These are phyloP conservation scores for Proisotoma minuta DNA, from an alignment of 2,888 invertebrate genomes.

Conservation along the genomic window DNA sequence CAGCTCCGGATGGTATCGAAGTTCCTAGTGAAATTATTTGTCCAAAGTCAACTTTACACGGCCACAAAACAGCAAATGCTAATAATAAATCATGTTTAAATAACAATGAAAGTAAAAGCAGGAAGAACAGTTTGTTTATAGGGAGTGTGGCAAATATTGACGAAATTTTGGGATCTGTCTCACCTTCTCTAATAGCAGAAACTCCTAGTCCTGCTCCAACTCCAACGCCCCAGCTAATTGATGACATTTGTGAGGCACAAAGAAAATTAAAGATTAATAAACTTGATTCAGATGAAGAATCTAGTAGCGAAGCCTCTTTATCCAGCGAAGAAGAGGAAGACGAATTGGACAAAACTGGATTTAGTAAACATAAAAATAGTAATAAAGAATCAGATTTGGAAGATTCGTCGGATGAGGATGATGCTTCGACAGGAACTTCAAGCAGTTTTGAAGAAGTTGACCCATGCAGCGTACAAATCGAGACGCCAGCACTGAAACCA, in stretches of 20 bases:
- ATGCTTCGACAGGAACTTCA: slow-evolving; percentile 39
- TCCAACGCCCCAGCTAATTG: slow-evolving; percentile 29
- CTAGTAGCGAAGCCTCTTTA: slow-evolving; percentile 19
- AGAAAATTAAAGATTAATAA: slow-evolving; percentile 22
- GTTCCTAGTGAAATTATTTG: slow-evolving; percentile 49
- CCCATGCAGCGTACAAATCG: slow-evolving; percentile 71
- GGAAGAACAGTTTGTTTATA: slow-evolving; percentile 59
- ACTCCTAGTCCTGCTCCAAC: slow-evolving; percentile 20
- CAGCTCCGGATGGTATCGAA: slow-evolving; percentile 70
- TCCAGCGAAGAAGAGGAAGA: slow-evolving; percentile 48
- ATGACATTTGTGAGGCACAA: slow-evolving; percentile 29
- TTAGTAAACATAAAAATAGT: slow-evolving; percentile 49
- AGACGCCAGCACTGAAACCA: slow-evolving; percentile 6
- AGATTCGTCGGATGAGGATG: slow-evolving; percentile 58
- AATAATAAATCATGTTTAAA: background rate
- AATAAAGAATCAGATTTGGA: slow-evolving; percentile 53
- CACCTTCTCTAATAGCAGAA: slow-evolving; percentile 42
- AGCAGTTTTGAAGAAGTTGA: slow-evolving; percentile 58
- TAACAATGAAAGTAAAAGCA: background rate
- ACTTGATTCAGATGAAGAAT: slow-evolving; percentile 17
- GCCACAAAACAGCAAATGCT: background rate
- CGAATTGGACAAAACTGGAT: slow-evolving; percentile 6
- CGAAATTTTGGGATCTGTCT: slow-evolving; percentile 68
- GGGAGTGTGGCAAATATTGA: slow-evolving; percentile 83
- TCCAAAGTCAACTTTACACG: slow-evolving; percentile 4